These are phyloP conservation scores for Aurelia aurita DNA, from an alignment of 30 jellyfish, hydroid and myxozoan species.

Conservation along the genomic window DNA sequence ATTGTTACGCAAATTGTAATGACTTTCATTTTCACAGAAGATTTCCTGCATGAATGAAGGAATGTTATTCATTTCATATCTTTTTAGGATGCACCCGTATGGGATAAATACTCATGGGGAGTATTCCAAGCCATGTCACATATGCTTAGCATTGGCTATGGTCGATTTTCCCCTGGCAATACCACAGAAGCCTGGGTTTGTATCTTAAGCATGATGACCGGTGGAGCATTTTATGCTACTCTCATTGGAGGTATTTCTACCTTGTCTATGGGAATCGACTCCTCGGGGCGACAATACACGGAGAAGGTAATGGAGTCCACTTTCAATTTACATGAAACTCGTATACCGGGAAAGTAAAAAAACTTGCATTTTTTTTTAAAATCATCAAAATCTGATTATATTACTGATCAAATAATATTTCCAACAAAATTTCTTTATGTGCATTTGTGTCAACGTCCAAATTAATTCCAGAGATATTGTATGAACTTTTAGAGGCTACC, in stretches of 20 bases:
- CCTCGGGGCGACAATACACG: constrained; percentile 77
- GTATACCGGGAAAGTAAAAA: no score
- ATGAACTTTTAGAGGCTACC: no score
- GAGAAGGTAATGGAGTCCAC: constrained; percentile 67
- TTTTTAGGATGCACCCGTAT: constrained; percentile 58
- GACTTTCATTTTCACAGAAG: no score
- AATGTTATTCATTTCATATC: not conserved
- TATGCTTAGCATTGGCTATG: constrained; percentile 95
- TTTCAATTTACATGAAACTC: no score
- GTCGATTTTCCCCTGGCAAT: constrained; percentile 80
- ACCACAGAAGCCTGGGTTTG: constrained; percentile 74
- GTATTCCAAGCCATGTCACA: constrained; percentile 90
- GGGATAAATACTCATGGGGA: constrained; percentile 90
- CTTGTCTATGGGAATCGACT: constrained; percentile 79
- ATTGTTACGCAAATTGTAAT: no score
- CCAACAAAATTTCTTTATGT: no score
- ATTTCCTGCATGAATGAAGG: no score
- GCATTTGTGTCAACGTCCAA: no score
- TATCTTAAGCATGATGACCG: constrained; percentile 83
- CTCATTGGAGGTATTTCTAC: constrained; percentile 87
- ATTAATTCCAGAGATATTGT: no score
- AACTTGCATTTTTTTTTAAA: no score
- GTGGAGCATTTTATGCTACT: constrained; percentile 94
- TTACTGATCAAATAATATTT: no score
- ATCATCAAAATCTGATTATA: no score